Evolutionary conservation across 2,888 invertebrate species (phyloP), one percentile per base, ranked within the genome.

Genomic region (Hypomecis punctinalis): DNA sequence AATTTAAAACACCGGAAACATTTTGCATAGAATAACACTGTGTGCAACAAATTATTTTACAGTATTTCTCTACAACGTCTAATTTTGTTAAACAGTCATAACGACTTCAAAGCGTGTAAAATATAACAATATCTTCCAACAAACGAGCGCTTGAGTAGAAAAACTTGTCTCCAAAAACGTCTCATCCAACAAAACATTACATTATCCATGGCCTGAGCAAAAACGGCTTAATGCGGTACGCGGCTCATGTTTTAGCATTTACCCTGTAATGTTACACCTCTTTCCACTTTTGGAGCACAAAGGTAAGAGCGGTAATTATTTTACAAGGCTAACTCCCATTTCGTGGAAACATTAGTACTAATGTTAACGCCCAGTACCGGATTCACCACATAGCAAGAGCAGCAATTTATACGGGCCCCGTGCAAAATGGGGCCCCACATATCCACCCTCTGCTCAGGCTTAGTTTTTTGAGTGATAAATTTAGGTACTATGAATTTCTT

Each of bases 251-350:
- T 73, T 61, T 74, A 78, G 76, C 77, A 73, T 75, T 74, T 71
- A 73, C 64, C 60, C 57, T 55, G 57, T 70, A 69, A 74, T 67
- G 71, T 69, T 66, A 72, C 74, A 78, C 76, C 69, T 76, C 76
- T 79, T 76, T 74, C 74, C 75, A 76, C 72, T 76, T 67, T 74
- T 60, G 69, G 65, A 72, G 71, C 69, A 75, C 76, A 79, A 81
- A 86, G 72, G 72, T 71, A 77, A 80, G 76, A 77, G 75, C 73
- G 80, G 82, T 80, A 83, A 84, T 85, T 85, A 86, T 84, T 82
- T 79, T 71, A 76, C 78, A 76, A 81, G 79, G 75, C 77, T 75
- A 75, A 72, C 74, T 76, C 63, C 71, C 76, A 75, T 81, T 83
- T 74, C 75, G 78, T 75, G 73, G 74, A 63, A 61, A 79, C 83